A percentile compares a stretch with the other conserved stretches of the same genome.
These are phyloP conservation scores for Brachypalpus laphriformis DNA, from an alignment of 2,888 invertebrate genomes.

Conservation along the genomic window DNA sequence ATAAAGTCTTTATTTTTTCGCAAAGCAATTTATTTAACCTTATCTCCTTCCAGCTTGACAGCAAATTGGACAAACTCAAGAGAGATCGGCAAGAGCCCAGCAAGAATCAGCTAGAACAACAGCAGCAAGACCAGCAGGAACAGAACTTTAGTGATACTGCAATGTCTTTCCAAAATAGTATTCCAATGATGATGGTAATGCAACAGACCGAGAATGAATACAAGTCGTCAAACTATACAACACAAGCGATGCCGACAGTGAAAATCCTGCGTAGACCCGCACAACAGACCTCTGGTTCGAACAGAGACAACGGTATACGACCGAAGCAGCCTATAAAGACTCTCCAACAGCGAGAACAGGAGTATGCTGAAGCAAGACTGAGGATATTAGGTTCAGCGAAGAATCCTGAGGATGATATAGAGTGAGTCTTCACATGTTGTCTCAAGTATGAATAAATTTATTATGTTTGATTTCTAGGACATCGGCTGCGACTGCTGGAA, in stretches of 20 bases:
- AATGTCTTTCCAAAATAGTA: conserved; percentile 76
- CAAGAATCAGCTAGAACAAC: conserved; percentile 46
- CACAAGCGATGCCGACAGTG: conserved; percentile 90
- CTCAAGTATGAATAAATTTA: neutral
- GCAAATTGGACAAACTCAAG: conserved; percentile 79
- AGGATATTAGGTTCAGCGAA: conserved; percentile 94
- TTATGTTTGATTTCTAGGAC: conserved; percentile 30
- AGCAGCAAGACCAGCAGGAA: conserved; percentile 49
- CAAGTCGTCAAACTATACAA: conserved; percentile 87
- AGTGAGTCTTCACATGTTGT: conserved; percentile 79
- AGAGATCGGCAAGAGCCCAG: conserved; percentile 74
- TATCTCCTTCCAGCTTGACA: conserved; percentile 75
- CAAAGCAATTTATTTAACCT: no score
- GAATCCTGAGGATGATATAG: conserved; percentile 89
- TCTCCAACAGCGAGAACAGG: conserved; percentile 94
- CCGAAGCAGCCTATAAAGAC: conserved; percentile 91
- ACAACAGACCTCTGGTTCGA: conserved; percentile 84
- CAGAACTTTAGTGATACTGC: conserved; percentile 76
- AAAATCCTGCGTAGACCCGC: conserved; percentile 91
- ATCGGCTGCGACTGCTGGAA: conserved; percentile 57
- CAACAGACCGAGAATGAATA: conserved; percentile 90
- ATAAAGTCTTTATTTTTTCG: no score
- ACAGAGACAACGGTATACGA: conserved; percentile 86
- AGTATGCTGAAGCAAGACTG: conserved; percentile 95
- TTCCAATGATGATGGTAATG: conserved; percentile 88